Percentiles rank a stretch among this genome's conserved stretches.
Conservation (phyloP, 2,888 invertebrate genomes). For the Gastrophysa polygoni region DNA sequence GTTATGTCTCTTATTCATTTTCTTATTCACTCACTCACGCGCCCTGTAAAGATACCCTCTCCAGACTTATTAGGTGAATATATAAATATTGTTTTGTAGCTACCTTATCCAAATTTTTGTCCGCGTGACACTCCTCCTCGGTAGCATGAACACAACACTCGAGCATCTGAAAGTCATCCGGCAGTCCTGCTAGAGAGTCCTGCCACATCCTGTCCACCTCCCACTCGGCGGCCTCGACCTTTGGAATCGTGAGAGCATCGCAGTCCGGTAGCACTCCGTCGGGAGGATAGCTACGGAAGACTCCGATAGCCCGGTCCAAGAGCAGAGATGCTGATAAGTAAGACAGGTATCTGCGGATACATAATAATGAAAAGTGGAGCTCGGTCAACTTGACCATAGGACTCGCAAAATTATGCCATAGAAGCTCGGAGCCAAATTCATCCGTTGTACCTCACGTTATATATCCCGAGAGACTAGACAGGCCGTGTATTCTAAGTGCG, state of each 20-base stretch:
- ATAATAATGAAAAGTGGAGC: too few relatives aligned
- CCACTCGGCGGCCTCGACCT: slow-evolving; percentile 56
- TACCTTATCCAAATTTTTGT: slow-evolving; percentile 52
- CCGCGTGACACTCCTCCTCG: slow-evolving; percentile 47
- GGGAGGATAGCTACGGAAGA: slow-evolving; percentile 54
- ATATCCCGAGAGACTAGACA: too few relatives aligned
- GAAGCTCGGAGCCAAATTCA: too few relatives aligned
- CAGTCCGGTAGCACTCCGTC: slow-evolving; percentile 53
- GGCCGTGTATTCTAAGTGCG: too few relatives aligned
- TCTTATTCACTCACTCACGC: too few relatives aligned
- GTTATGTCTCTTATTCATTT: too few relatives aligned
- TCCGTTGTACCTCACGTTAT: too few relatives aligned
- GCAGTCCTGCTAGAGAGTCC: slow-evolving; percentile 54
- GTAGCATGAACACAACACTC: slow-evolving; percentile 50
- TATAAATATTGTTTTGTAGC: slow-evolving; percentile 1
- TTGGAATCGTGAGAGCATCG: slow-evolving; percentile 43
- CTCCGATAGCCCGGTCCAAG: slow-evolving; percentile 56
- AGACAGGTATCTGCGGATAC: slow-evolving; percentile 53
- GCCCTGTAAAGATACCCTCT: too few relatives aligned
- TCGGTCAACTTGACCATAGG: too few relatives aligned
- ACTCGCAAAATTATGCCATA: too few relatives aligned
- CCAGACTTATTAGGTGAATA: too few relatives aligned
- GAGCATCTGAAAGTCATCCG: slow-evolving; percentile 52
- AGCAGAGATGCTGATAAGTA: slow-evolving; percentile 56
- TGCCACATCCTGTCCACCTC: slow-evolving; percentile 59